Base-by-base conservation (phyloP, 2,797 vertebrate species). In the Tragopan temminckii region DNA sequence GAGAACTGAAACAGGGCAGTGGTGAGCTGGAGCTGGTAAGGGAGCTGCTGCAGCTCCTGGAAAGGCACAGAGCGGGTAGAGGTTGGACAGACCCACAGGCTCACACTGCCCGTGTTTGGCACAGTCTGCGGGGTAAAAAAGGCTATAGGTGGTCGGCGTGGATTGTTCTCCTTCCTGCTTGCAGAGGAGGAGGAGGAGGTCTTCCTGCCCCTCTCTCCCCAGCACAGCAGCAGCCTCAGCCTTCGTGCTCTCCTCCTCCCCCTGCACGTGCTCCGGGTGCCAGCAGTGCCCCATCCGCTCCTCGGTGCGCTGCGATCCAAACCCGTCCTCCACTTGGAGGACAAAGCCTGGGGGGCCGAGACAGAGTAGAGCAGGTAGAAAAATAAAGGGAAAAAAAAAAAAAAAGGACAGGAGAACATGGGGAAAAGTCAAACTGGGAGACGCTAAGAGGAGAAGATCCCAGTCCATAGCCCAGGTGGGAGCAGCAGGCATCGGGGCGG, bases 81-180 rank as follows among this genome's bases (percentile, higher is more conserved):
- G 36, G 59, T 29, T 29, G 27, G 50, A 10, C 50, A 29, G 50
- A 16, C 52, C n/a, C 35, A 33, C 4, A 21, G 83, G 33, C 64
- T 11, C 53, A 9, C 46, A 40, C 69, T 50, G 91, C 61, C 53
- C 43, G 1, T 36, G n/a, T 62, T 76, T 38, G 67, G 87, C 91
- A 92, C 89, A 91, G 91, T 80, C 55, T 74, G 61, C 81, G 61
- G 85, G 71, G 36, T 29, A 53, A 3, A 25, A 6, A 58, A 74
- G 71, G 68, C 42, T 81, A 62, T 16, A 24, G 63, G 64, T 79
- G 91, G 71, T 70, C 87, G 94, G 95, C 85, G 71, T 48, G 38
- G 69, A 89, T 93, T 89, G 85, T 42, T 81, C 70, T 72, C 67
- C 72, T 38, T 63, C 38, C 27, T 20, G 40, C 40, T n/a, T 4